Evolutionary conservation across 2,113 vertebrate genomes (phyloP).

Genomic region (Miniopterus natalensis): DNA sequence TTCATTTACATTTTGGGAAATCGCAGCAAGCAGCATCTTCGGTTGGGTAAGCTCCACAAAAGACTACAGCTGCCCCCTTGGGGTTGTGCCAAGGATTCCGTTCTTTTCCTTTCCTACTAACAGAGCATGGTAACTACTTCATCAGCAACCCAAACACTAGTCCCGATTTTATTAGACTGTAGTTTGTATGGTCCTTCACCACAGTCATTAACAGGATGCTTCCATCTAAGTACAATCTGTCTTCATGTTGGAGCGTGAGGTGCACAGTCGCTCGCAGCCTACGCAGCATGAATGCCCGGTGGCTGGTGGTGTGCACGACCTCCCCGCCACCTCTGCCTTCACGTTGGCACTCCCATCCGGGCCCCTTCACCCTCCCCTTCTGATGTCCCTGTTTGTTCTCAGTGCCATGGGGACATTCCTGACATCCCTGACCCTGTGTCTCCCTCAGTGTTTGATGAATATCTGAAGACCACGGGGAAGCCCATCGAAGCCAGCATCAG

Average conservation of each 20-base stretch:
- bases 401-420: neutral
- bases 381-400: neutral
- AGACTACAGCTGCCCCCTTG: neutral
- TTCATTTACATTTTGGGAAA: slow-evolving; percentile 98
- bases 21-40: slow-evolving; percentile 95
- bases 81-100: neutral
- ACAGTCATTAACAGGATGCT: neutral
- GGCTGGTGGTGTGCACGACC: neutral
- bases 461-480: slow-evolving; percentile 93
- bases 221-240: neutral
- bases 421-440: neutral
- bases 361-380: fast-evolving
- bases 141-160: neutral
- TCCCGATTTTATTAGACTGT: neutral
- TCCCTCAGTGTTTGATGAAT: slow-evolving; percentile 95
- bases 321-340: neutral
- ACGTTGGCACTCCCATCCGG: fast-evolving
- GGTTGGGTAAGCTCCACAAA: slow-evolving; percentile 89
- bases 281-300: fast-evolving
- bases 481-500: slow-evolving; percentile 96
- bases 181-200: neutral
- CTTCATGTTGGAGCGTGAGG: neutral
- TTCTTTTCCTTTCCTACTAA: neutral
- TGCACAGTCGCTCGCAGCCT: neutral
- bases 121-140: neutral